These are phyloP conservation scores for Petrocephalus schoutedeni DNA, from an alignment of 2,797 vertebrate genomes.

Conservation along the genomic window DNA sequence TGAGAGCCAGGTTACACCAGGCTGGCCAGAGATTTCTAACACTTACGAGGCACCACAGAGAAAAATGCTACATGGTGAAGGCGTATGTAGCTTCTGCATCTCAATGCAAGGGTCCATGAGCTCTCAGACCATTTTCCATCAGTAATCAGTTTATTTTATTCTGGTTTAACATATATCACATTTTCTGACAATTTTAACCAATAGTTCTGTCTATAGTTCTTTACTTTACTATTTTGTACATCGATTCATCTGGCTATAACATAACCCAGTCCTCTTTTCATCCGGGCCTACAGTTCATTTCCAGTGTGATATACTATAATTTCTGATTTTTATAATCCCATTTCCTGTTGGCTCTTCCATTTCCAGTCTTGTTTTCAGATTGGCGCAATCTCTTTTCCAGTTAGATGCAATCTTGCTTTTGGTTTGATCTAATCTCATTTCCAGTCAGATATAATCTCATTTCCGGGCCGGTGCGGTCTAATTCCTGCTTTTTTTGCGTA, in stretches of 20 bases:
- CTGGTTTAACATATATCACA: not conserved
- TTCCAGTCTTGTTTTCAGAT: not conserved
- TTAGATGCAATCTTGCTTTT: not conserved
- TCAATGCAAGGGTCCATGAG: not conserved
- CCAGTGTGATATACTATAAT: not conserved
- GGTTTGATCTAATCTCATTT: not conserved
- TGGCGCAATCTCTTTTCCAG: not conserved
- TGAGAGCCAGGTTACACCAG: not conserved
- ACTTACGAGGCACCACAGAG: not conserved
- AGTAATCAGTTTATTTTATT: not conserved
- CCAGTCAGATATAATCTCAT: conserved; percentile 1
- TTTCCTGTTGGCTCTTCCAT: not conserved
- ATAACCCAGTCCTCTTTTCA: not conserved
- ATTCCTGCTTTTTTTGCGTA: not conserved
- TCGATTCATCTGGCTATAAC: not conserved
- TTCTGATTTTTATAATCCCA: not conserved
- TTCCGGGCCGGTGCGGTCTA: not conserved
- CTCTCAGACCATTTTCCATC: not conserved
- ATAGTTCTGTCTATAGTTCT: not conserved
- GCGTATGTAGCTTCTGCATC: not conserved
- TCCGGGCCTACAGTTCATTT: not conserved
- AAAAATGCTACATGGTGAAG: not conserved
- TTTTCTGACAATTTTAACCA: not conserved
- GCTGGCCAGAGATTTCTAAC: conserved; percentile 1
- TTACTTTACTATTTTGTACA: not conserved